phyloP scores from a whole-genome alignment of 2,888 invertebrate genomes.

The Mesorhabditis sp. region DNA sequence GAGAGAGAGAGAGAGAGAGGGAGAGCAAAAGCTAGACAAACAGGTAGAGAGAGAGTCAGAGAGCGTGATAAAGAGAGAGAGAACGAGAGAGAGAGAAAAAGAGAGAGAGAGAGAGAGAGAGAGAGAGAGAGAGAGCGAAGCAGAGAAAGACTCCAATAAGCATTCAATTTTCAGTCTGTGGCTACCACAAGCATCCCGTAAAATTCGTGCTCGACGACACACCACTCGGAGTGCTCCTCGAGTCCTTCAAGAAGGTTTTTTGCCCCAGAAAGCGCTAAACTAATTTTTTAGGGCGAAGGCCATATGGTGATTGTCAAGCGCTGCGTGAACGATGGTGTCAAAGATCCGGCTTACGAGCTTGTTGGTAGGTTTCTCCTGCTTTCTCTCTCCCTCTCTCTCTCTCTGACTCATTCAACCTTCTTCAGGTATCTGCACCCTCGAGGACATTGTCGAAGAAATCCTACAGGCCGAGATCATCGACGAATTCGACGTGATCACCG shows the following conservation, averaged over 20 bases:
- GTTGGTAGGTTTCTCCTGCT: slow-evolving; percentile 64
- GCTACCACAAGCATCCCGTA: slow-evolving; percentile 82
- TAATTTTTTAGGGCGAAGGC: slow-evolving; percentile 46
- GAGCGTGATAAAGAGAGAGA: no score
- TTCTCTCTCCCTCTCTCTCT: background rate
- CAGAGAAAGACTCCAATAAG: background rate
- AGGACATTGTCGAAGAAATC: slow-evolving; percentile 53
- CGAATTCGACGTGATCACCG: slow-evolving; percentile 80
- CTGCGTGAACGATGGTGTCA: slow-evolving; percentile 72
- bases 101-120: slow-evolving; percentile 9
- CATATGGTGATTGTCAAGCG: slow-evolving; percentile 83
- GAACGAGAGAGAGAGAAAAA: background rate
- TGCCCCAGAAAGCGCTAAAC: background rate
- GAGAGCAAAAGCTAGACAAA: no score
- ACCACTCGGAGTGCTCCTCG: slow-evolving; percentile 87
- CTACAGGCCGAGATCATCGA: slow-evolving; percentile 83
- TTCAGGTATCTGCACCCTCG: slow-evolving; percentile 76
- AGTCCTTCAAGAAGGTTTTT: slow-evolving; percentile 81
- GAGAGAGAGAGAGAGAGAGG: background rate
- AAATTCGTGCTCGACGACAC: slow-evolving; percentile 94
- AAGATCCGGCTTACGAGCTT: slow-evolving; percentile 86
- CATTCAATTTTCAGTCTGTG: slow-evolving; percentile 35
- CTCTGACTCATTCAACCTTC: no score
- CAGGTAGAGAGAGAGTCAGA: no score
- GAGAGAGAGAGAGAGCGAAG: slow-evolving; percentile 8